These are phyloP conservation scores for Gopherus flavomarginatus DNA, from an alignment of 2,113 vertebrate species.

Conservation along the genomic window DNA sequence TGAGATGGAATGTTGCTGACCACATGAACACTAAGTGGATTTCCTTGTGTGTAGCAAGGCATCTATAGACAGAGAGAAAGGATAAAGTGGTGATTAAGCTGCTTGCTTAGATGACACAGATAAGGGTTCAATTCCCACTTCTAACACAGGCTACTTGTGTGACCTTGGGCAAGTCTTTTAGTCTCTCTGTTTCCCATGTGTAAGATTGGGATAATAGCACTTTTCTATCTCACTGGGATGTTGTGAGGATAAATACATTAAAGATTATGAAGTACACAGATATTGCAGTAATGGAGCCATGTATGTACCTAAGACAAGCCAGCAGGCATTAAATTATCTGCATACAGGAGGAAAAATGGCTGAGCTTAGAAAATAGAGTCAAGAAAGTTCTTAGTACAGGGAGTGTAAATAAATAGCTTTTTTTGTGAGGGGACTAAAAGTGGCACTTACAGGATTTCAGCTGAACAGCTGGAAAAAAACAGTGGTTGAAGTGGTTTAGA, in stretches of 20 bases:
- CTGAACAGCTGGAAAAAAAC: background rate
- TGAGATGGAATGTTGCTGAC: background rate
- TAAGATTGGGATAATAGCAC: background rate
- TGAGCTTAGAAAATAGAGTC: background rate
- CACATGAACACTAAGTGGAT: background rate
- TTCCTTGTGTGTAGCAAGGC: background rate
- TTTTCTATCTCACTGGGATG: background rate
- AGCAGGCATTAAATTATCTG: background rate
- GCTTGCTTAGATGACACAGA: background rate
- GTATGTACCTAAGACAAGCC: background rate
- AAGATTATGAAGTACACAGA: background rate
- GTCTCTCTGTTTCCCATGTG: background rate
- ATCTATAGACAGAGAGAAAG: background rate
- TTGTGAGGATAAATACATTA: background rate
- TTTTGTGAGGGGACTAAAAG: background rate
- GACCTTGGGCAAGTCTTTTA: background rate
- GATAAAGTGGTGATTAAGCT: background rate
- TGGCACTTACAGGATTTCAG: background rate
- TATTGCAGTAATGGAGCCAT: background rate
- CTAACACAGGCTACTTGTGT: background rate
- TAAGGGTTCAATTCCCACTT: background rate
- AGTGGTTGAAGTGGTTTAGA: background rate
- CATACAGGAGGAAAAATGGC: background rate
- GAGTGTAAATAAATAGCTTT: background rate
- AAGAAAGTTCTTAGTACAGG: background rate